Conservation (phyloP, 2,888 invertebrate genomes). For the Mimumesa dahlbomi region DNA sequence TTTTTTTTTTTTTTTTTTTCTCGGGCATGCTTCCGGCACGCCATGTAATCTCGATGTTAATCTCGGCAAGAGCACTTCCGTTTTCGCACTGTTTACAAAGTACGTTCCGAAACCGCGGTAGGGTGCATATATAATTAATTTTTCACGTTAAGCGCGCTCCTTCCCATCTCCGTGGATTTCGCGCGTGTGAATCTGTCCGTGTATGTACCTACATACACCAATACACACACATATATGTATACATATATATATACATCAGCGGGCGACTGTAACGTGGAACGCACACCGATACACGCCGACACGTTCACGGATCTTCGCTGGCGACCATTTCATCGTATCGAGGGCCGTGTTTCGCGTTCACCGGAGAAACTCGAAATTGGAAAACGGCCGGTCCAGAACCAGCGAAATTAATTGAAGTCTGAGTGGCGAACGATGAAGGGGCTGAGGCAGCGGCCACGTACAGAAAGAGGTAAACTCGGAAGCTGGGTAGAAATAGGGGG, state of each 20-base stretch:
- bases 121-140: conserved; percentile 58
- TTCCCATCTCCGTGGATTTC: no score
- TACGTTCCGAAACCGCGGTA: conserved; percentile 22
- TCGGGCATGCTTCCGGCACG: conserved; percentile 1
- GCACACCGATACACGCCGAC: conserved; percentile 9
- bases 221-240: neutral
- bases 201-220: no score
- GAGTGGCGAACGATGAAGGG: conserved; percentile 67
- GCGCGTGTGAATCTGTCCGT: no score
- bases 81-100: conserved; percentile 13
- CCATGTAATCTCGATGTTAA: conserved; percentile 35
- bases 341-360: conserved; percentile 58
- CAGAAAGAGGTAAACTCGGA: conserved; percentile 61
- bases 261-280: no score
- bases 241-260: no score
- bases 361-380: conserved; percentile 70
- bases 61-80: conserved; percentile 14
- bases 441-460: conserved; percentile 52
- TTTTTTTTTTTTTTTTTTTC: neutral
- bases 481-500: conserved; percentile 40
- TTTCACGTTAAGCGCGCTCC: conserved; percentile 39
- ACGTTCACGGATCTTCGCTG: conserved; percentile 33
- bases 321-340: conserved; percentile 52
- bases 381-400: conserved; percentile 67
- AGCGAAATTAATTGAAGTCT: conserved; percentile 74